Percentiles rank a stretch among this genome's conserved stretches.
phyloP scores from a whole-genome alignment of 2,888 invertebrate species.

The Cheiracanthium punctorium region DNA sequence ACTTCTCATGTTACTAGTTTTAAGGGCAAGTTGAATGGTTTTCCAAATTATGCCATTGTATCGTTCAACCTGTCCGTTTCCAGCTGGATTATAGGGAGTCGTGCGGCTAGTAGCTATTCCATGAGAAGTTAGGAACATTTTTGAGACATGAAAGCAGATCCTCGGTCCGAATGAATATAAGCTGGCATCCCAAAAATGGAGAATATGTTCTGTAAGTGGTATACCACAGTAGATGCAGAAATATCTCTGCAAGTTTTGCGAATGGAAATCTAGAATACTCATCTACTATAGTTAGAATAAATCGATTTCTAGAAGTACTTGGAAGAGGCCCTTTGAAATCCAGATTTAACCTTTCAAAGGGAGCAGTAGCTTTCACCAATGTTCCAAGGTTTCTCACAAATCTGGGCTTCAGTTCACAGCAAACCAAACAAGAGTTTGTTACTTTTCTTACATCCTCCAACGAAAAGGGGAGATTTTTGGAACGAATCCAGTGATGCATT shows the following conservation, averaged over 20 bases:
- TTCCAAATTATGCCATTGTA: conserved; percentile 23
- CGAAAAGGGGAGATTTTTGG: conserved; percentile 59
- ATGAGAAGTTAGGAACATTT: conserved; percentile 50
- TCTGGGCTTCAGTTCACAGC: conserved; percentile 51
- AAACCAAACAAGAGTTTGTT: conserved; percentile 30
- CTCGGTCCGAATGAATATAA: conserved; percentile 70
- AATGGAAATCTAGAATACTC: conserved; percentile 72
- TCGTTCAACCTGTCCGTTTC: conserved; percentile 18
- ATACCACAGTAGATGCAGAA: conserved; percentile 18
- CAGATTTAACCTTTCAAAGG: conserved; percentile 69
- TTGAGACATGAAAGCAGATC: conserved; percentile 70
- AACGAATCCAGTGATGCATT: conserved; percentile 56
- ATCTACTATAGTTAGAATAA: conserved; percentile 70
- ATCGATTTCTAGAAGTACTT: conserved; percentile 63
- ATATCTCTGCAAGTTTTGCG: conserved; percentile 48
- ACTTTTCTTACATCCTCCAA: conserved; percentile 40
- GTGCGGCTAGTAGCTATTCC: conserved; percentile 12
- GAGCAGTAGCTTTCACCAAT: conserved; percentile 71
- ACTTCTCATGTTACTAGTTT: no score
- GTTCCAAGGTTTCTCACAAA: conserved; percentile 4
- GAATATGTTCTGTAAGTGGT: conserved; percentile 66
- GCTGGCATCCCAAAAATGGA: conserved; percentile 66
- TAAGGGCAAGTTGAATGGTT: no score
- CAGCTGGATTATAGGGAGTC: neutral
- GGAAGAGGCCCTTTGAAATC: conserved; percentile 49